These are phyloP conservation scores for Esox niger DNA, from an alignment of 2,113 vertebrate genomes.

Conservation along the genomic window DNA sequence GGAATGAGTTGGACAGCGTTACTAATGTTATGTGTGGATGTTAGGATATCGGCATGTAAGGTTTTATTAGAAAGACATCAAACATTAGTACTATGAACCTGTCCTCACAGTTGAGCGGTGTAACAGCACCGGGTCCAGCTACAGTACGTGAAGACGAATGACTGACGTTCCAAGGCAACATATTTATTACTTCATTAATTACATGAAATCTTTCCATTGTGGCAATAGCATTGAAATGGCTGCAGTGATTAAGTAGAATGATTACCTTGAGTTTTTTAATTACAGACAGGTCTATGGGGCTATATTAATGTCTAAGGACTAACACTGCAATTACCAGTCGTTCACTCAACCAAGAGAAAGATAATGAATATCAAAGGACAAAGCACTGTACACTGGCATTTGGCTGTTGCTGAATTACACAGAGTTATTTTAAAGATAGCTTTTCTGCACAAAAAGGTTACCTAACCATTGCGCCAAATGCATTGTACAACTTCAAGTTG, in stretches of 20 bases:
- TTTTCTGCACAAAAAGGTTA: neutral
- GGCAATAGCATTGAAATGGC: constrained; percentile 10
- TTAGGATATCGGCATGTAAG: neutral
- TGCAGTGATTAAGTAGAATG: constrained; percentile 14
- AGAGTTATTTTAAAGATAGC: no score
- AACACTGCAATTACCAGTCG: neutral
- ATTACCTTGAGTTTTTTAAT: constrained; percentile 28
- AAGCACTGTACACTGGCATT: neutral
- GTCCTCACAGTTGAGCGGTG: neutral
- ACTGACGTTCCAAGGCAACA: constrained; percentile 9
- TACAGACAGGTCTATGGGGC: constrained; percentile 15
- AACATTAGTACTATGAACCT: neutral
- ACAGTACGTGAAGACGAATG: neutral
- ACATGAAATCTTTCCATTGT: constrained; percentile 22
- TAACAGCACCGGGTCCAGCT: neutral
- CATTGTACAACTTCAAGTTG: neutral
- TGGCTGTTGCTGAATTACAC: neutral
- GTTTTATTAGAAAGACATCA: neutral
- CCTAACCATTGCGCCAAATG: neutral
- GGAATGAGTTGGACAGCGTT: no score
- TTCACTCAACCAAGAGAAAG: neutral
- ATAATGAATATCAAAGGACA: neutral
- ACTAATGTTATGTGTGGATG: no score
- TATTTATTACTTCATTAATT: constrained; percentile 21
- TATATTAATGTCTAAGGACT: constrained; percentile 14